Percentiles rank a stretch among this genome's conserved stretches.
Conservation (phyloP, 2,113 vertebrate genomes). For the Rutilus rutilus region DNA sequence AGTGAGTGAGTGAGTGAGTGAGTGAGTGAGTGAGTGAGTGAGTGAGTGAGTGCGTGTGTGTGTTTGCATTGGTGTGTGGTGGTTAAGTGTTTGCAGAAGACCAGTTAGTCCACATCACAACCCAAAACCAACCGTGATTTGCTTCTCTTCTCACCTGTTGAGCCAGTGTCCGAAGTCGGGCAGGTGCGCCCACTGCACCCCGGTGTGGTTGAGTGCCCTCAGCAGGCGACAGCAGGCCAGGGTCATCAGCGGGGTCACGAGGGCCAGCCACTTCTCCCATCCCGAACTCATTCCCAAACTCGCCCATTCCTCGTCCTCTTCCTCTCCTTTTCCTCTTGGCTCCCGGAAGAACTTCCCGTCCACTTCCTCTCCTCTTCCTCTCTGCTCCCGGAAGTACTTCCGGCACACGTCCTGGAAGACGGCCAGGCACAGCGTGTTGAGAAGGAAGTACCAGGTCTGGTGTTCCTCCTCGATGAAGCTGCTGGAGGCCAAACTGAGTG, state of each 20-base stretch:
- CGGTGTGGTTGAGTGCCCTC: conserved; percentile 93
- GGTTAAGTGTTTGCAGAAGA: too few relatives aligned
- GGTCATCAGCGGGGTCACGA: conserved; percentile 84
- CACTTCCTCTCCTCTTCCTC: conserved; percentile 39
- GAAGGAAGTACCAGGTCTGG: conserved; percentile 96
- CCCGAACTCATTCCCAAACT: conserved; percentile 47
- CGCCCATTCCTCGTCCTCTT: conserved; percentile 45
- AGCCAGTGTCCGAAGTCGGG: conserved; percentile 95
- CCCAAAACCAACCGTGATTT: background rate
- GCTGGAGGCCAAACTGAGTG: conserved; percentile 88
- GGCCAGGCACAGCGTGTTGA: conserved; percentile 88
- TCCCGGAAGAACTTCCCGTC: conserved; percentile 68
- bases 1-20: too few relatives aligned
- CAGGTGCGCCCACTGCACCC: conserved; percentile 92
- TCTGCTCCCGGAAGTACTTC: conserved; percentile 75
- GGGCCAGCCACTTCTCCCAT: conserved; percentile 83
- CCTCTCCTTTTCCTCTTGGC: conserved; percentile 39
- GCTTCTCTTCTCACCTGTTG: conserved; percentile 71
- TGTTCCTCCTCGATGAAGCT: conserved; percentile 98
- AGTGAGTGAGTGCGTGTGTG: too few relatives aligned
- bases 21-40: too few relatives aligned
- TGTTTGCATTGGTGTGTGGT: too few relatives aligned
- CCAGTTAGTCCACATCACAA: background rate
- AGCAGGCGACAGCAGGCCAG: conserved; percentile 89
- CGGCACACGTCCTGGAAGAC: conserved; percentile 87